Conservation (phyloP, 2,113 vertebrate species). For the Hiodon alosoides region DNA sequence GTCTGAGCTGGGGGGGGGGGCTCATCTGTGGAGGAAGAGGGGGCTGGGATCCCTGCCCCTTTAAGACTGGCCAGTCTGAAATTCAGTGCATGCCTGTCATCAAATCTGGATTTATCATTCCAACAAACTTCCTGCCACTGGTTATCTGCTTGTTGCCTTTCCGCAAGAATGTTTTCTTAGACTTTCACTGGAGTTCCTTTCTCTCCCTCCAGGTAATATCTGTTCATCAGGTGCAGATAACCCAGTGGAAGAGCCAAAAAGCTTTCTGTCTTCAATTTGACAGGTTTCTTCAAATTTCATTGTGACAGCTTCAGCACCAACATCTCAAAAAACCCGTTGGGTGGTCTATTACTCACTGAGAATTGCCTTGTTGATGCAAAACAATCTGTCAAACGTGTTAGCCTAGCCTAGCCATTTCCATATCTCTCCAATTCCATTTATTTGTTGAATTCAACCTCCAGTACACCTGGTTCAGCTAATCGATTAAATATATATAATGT, state of each 20-base stretch:
- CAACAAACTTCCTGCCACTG: too few species aligned
- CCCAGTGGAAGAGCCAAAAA: background rate
- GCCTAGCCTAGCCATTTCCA: background rate
- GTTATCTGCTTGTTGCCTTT: background rate
- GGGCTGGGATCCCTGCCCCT: too few species aligned
- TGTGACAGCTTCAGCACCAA: background rate
- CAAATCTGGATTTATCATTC: too few species aligned
- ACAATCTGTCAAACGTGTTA: background rate
- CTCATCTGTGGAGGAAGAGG: too few species aligned
- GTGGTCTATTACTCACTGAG: background rate
- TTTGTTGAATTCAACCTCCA: background rate
- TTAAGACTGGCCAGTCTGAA: too few species aligned
- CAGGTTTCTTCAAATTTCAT: background rate
- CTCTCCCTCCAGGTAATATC: background rate
- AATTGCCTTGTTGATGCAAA: slow-evolving; percentile 5
- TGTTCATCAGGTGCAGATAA: background rate
- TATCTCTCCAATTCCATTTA: background rate
- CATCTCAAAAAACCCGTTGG: background rate
- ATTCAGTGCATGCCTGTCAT: too few species aligned
- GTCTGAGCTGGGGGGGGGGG: too few species aligned
- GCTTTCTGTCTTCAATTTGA: slow-evolving; percentile 2
- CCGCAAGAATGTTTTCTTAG: background rate
- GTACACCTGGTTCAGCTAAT: background rate
- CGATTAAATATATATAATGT: too few species aligned
- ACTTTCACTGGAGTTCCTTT: background rate